Conservation (phyloP, 1,140 invertebrate species). For the Doryteuthis pealeii region DNA sequence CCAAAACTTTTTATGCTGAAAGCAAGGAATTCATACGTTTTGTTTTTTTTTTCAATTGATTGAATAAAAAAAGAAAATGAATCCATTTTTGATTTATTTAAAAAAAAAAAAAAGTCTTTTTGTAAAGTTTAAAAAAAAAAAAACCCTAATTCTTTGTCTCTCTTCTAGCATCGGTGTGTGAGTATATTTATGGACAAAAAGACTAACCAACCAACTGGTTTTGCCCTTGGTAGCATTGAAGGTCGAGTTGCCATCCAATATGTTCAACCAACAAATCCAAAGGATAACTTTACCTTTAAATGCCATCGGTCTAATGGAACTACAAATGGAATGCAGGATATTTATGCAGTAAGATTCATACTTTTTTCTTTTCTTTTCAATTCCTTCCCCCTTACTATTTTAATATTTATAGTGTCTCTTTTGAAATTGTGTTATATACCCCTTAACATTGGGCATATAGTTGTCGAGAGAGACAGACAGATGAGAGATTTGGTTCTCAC, state of each 20-base stretch:
- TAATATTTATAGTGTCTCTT: too few species aligned
- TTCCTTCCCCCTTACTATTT: too few species aligned
- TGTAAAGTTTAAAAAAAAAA: too few species aligned
- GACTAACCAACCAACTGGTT: conserved; percentile 71
- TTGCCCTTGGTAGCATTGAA: conserved; percentile 77
- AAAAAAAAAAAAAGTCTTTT: too few species aligned
- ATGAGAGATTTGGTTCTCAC: too few species aligned
- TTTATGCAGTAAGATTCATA: conserved; percentile 70
- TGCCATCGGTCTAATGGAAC: conserved; percentile 93
- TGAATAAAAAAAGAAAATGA: not conserved
- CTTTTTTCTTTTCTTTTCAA: too few species aligned
- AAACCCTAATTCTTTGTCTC: not conserved
- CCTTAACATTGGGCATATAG: too few species aligned
- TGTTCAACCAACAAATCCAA: conserved; percentile 87
- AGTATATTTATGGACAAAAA: conserved; percentile 91
- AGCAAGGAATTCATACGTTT: not conserved
- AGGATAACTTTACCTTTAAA: conserved; percentile 99
- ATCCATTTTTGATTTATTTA: not conserved
- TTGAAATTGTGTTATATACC: too few species aligned
- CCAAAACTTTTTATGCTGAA: too few species aligned
- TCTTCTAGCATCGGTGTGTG: conserved; percentile 72
- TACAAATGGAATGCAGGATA: conserved; percentile 77
- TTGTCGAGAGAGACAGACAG: too few species aligned
- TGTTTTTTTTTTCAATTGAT: not conserved
- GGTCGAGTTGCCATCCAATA: conserved; percentile 94